Percentiles rank a stretch among this genome's conserved stretches.
These are phyloP conservation scores for Potamilus streckersoni DNA, from an alignment of 1,140 invertebrate genomes.

Conservation along the genomic window DNA sequence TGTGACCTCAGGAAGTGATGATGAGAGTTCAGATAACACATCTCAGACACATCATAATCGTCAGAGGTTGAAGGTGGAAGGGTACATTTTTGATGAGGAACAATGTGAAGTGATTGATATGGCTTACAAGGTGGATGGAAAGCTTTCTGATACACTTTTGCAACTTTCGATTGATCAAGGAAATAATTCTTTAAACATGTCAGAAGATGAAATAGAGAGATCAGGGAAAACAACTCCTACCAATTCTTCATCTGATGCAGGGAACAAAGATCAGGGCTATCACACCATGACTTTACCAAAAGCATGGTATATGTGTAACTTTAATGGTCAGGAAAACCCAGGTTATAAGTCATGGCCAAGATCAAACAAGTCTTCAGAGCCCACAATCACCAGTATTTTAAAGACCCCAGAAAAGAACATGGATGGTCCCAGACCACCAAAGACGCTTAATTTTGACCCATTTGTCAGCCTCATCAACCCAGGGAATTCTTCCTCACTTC, in stretches of 20 bases:
- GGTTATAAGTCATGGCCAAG: conserved; percentile 56
- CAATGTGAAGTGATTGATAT: conserved; percentile 12
- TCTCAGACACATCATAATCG: conserved; percentile 8
- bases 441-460: conserved; percentile 59
- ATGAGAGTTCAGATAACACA: conserved; percentile 30
- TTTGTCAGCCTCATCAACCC: conserved; percentile 54
- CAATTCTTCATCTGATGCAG: conserved; percentile 30
- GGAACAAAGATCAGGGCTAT: conserved; percentile 25
- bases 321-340: conserved; percentile 12
- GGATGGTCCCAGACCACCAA: conserved; percentile 39
- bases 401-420: conserved; percentile 49
- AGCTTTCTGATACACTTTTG: conserved; percentile 24
- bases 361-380: conserved; percentile 25
- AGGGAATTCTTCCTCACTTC: conserved; percentile 36
- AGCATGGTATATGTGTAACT: background rate
- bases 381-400: conserved; percentile 43
- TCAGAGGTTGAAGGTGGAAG: conserved; percentile 6
- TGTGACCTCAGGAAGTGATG: conserved; percentile 44
- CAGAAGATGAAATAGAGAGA: conserved; percentile 7
- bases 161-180: conserved; percentile 10
- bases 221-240: conserved; percentile 3
- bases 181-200: conserved; percentile 15
- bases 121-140: conserved; percentile 11
- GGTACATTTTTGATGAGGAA: conserved; percentile 17
- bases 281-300: conserved; percentile 23